Conservation (phyloP, 2,797 vertebrate genomes). For the Lagocephalus sceleratus region DNA sequence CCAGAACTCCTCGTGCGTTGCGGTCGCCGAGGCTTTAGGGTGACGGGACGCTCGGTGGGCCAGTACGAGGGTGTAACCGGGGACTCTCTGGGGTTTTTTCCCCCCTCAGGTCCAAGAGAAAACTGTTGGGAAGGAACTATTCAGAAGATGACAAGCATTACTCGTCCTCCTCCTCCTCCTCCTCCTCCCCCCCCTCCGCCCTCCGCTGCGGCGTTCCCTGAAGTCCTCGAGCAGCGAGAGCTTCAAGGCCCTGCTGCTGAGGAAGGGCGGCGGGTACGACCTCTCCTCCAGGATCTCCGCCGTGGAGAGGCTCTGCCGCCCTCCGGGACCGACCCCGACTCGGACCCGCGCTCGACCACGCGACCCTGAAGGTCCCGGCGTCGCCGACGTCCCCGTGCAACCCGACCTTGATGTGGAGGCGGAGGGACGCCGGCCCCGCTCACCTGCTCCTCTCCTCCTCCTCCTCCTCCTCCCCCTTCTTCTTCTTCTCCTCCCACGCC, state of each 20-base stretch:
- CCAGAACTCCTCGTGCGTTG: too few relatives aligned
- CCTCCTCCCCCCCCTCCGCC: conserved; percentile 68
- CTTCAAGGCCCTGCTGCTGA: conserved; percentile 92
- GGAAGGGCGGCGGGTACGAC: conserved; percentile 84
- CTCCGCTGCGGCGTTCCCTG: conserved; percentile 48
- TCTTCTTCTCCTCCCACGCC: conserved; percentile 69
- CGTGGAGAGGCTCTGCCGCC: conserved; percentile 80
- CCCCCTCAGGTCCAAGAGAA: conserved; percentile 89
- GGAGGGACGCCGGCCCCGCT: conserved; percentile 17
- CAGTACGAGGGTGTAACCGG: background rate
- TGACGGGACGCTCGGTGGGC: background rate
- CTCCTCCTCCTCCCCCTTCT: conserved; percentile 48
- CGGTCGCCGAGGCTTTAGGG: too few relatives aligned
- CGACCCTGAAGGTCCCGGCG: background rate
- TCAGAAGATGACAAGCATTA: conserved; percentile 75
- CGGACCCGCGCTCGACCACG: conserved; percentile 2
- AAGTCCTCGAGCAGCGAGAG: conserved; percentile 78
- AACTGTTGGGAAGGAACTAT: conserved; percentile 88
- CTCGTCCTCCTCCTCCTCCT: conserved; percentile 41
- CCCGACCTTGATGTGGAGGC: conserved; percentile 21
- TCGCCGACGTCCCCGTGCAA: conserved; percentile 10
- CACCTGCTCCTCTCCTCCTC: conserved; percentile 55
- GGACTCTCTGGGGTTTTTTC: conserved; percentile 9
- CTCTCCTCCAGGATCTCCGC: conserved; percentile 85
- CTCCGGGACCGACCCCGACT: conserved; percentile 27